A percentile compares a stretch with the other conserved stretches of the same genome.
phyloP scores from a whole-genome alignment of 2,797 vertebrate genomes.

The Acanthopagrus latus region DNA sequence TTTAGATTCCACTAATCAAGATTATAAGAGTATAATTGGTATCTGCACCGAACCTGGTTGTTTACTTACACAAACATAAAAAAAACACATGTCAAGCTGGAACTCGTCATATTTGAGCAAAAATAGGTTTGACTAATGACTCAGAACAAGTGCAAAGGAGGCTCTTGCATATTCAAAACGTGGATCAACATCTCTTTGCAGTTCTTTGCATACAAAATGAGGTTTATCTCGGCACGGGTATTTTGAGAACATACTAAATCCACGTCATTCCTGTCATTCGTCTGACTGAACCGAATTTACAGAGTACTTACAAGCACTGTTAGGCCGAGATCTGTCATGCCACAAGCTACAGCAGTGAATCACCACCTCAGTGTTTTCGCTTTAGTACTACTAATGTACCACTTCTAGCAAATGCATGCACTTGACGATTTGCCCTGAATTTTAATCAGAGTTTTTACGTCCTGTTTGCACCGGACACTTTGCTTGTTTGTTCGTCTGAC shows the following conservation, averaged over 20 bases:
- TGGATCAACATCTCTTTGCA: not conserved
- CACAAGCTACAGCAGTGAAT: not conserved
- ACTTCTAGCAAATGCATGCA: not conserved
- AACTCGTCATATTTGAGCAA: not conserved
- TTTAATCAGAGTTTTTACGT: not conserved
- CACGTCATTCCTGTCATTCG: conserved; percentile 1
- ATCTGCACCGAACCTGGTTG: too few relatives aligned
- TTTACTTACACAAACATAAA: too few relatives aligned
- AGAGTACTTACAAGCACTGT: not conserved
- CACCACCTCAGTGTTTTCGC: not conserved
- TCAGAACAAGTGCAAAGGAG: conserved; percentile 4
- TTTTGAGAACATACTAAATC: conserved; percentile 21
- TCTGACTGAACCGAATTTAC: not conserved
- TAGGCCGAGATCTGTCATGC: not conserved
- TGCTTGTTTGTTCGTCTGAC: not conserved
- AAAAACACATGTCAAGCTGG: too few relatives aligned
- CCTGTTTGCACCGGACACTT: not conserved
- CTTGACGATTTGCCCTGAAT: not conserved
- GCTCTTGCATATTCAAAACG: not conserved
- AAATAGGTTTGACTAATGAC: conserved; percentile 9
- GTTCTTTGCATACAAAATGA: conserved; percentile 25
- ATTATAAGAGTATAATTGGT: too few relatives aligned
- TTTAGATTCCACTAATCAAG: not conserved
- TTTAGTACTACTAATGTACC: not conserved
- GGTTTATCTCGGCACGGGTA: conserved; percentile 16